Conservation (phyloP, 64 coral and sea anemone genomes). For the Montipora capricornis region DNA sequence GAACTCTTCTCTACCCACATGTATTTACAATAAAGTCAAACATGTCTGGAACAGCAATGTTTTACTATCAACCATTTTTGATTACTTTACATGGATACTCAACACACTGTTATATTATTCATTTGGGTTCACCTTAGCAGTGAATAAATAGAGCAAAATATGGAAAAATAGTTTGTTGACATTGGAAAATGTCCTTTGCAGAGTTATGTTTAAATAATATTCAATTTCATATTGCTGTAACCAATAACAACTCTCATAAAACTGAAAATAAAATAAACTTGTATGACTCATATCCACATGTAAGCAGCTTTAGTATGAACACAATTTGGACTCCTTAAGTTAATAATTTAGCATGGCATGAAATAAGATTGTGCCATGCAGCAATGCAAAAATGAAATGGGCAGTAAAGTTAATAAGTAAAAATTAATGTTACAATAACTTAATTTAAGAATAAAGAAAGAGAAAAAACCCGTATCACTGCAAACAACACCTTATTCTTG, state of each 20-base stretch:
- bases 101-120: background rate
- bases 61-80: background rate
- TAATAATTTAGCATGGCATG: background rate
- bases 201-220: background rate
- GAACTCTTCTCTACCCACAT: too few relatives aligned
- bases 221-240: background rate
- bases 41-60: too few relatives aligned
- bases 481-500: too few relatives aligned
- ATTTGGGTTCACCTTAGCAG: background rate
- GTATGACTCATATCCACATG: background rate
- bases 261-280: background rate
- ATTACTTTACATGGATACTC: background rate
- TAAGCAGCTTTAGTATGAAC: background rate
- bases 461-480: too few relatives aligned
- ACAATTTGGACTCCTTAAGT: too few relatives aligned
- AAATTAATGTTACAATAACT: background rate
- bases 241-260: background rate
- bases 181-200: background rate
- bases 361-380: background rate
- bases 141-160: conserved; percentile 39
- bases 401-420: too few relatives aligned
- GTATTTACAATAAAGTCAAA: too few relatives aligned
- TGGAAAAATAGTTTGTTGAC: conserved; percentile 2
- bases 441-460: background rate
- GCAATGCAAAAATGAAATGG: background rate